These are phyloP conservation scores for Intellagama lesueurii DNA, from an alignment of 2,797 vertebrate genomes.

Conservation along the genomic window DNA sequence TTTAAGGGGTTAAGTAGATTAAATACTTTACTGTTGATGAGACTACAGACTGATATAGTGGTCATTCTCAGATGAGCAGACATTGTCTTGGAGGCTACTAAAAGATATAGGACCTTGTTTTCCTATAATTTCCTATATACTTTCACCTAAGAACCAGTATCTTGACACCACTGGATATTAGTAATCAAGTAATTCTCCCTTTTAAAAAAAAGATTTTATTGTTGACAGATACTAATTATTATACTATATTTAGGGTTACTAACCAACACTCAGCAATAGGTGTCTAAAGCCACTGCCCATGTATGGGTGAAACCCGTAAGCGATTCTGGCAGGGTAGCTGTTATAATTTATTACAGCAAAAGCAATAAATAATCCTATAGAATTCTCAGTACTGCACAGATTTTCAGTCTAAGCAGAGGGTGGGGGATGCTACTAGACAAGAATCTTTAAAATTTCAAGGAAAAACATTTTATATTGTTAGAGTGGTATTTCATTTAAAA, in stretches of 20 bases:
- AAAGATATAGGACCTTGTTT: too few species aligned
- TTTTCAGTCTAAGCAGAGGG: not conserved
- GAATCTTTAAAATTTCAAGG: not conserved
- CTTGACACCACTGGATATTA: too few species aligned
- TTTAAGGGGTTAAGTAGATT: too few species aligned
- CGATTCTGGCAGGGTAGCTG: not conserved
- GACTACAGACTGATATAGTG: too few species aligned
- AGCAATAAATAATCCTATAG: not conserved
- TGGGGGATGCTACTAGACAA: not conserved
- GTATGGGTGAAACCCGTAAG: not conserved
- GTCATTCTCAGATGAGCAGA: too few species aligned
- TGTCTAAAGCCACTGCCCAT: not conserved
- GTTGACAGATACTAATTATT: too few species aligned
- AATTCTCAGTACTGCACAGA: not conserved
- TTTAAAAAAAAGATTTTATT: too few species aligned
- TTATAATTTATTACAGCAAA: not conserved
- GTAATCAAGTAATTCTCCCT: too few species aligned
- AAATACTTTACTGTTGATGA: too few species aligned
- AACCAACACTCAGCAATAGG: not conserved
- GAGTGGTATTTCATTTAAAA: slow-evolving; percentile 18
- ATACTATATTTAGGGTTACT: not conserved
- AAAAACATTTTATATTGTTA: not conserved
- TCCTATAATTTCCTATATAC: too few species aligned
- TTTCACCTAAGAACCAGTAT: too few species aligned
- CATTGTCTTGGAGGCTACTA: too few species aligned